Evolutionary conservation across 2,888 invertebrate species (phyloP).

Genomic region (Microchrysa polita): DNA sequence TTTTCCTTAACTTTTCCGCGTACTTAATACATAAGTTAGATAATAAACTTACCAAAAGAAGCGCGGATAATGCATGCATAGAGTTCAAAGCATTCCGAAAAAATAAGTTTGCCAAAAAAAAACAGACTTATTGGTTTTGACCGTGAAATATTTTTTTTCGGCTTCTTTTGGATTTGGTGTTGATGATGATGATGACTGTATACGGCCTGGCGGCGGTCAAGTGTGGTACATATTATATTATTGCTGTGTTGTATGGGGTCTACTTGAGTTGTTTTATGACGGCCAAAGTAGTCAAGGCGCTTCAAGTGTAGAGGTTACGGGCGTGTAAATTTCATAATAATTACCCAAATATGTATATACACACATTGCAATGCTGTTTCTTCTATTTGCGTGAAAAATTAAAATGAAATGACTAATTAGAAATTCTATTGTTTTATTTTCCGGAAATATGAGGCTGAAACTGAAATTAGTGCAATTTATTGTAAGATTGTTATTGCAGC

Average conservation of each 20-base stretch:
- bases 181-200: slow-evolving; percentile 8
- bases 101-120: neutral
- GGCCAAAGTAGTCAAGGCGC: slow-evolving; percentile 5
- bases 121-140: slow-evolving; percentile 19
- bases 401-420: slow-evolving; percentile 7
- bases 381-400: neutral
- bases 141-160: slow-evolving; percentile 21
- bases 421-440: slow-evolving; percentile 2
- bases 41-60: neutral
- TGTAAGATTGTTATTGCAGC: neutral
- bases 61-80: neutral
- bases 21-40: neutral
- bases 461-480: neutral
- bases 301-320: slow-evolving; percentile 30
- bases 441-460: neutral
- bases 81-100: neutral
- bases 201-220: too few relatives aligned
- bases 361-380: neutral
- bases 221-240: too few relatives aligned
- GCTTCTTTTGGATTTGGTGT: neutral
- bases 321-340: slow-evolving; percentile 9
- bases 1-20: too few relatives aligned
- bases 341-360: too few relatives aligned
- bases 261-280: neutral
- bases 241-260: neutral